Conservation (phyloP, 2,113 vertebrate genomes). For the Mus musculus region DNA sequence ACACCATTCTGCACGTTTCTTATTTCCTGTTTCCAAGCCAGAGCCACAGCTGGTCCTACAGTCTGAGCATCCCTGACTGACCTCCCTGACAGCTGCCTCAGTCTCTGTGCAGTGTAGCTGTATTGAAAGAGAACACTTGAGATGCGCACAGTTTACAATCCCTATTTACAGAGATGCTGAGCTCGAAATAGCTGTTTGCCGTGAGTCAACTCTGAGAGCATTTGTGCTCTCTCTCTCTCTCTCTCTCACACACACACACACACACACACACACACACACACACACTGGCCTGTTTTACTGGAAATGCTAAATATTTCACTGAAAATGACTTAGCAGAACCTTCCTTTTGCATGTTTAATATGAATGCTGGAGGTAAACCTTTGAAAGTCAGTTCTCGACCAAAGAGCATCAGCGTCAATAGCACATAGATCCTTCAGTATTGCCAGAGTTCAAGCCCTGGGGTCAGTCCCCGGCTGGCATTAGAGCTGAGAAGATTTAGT, state of each 20-base stretch:
- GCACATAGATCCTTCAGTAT: neutral
- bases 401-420: neutral
- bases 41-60: neutral
- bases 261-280: neutral
- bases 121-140: neutral
- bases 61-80: neutral
- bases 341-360: neutral
- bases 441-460: neutral
- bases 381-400: slow-evolving; percentile 15
- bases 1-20: neutral
- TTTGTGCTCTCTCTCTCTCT: neutral
- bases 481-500: neutral
- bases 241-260: too few species aligned
- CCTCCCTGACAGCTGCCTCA: neutral
- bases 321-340: neutral
- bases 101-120: neutral
- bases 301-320: slow-evolving; percentile 16
- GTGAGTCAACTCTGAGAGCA: neutral
- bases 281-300: neutral
- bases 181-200: slow-evolving; percentile 3
- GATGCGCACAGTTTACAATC: neutral
- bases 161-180: neutral
- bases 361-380: neutral
- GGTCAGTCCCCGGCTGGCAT: neutral
- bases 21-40: neutral